Percentiles rank a stretch among this genome's conserved stretches.
Conservation (phyloP, 2,113 vertebrate genomes). For the Lampris incognitus region DNA sequence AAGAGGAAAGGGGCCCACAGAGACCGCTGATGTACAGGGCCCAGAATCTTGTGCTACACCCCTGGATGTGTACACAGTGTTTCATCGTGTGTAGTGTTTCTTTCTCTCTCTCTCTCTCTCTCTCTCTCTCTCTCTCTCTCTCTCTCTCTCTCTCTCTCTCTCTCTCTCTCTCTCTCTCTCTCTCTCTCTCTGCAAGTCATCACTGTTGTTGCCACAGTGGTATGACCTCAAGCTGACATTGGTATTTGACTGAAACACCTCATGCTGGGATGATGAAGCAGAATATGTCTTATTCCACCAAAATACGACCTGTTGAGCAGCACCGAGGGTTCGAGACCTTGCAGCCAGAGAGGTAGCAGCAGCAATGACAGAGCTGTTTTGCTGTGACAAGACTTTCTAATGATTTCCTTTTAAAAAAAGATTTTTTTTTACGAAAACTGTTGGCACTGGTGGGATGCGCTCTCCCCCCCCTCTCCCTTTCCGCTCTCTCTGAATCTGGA, state of each 20-base stretch:
- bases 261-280: too few relatives aligned
- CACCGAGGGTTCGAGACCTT: background rate
- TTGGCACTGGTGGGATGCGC: constrained; percentile 24
- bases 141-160: too few relatives aligned
- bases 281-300: too few relatives aligned
- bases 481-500: background rate
- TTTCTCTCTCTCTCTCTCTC: too few relatives aligned
- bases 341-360: constrained; percentile 7
- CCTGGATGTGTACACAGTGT: too few relatives aligned
- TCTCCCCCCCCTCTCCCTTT: background rate
- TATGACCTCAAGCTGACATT: constrained; percentile 64
- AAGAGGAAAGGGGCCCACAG: too few relatives aligned
- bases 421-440: constrained; percentile 25
- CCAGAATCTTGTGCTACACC: too few relatives aligned
- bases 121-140: too few relatives aligned
- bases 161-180: too few relatives aligned
- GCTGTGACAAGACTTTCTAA: constrained; percentile 55
- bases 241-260: constrained; percentile 25
- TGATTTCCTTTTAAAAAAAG: constrained; percentile 37
- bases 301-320: too few relatives aligned
- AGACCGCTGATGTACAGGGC: too few relatives aligned
- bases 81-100: too few relatives aligned
- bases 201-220: constrained; percentile 19
- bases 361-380: constrained; percentile 40
- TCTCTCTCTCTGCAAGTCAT: constrained; percentile 4